Conservation (phyloP, 2,113 vertebrate genomes). For the Numida meleagris region DNA sequence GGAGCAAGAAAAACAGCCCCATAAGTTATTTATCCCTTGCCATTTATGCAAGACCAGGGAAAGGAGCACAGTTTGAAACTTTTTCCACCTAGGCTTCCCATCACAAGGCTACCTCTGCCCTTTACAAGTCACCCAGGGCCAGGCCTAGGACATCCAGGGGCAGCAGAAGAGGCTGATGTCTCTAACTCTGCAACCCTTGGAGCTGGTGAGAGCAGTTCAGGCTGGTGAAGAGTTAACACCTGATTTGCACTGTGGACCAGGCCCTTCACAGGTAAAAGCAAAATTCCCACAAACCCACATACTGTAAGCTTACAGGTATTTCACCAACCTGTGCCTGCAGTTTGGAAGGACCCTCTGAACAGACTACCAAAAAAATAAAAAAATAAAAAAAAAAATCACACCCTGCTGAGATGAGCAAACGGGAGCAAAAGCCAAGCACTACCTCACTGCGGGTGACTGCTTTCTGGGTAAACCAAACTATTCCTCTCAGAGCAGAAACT, state of each 20-base stretch:
- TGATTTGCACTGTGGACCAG: accelerated
- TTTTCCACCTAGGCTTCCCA: neutral
- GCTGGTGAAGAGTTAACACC: neutral
- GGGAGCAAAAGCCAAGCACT: neutral
- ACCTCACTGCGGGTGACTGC: neutral
- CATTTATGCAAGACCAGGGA: neutral
- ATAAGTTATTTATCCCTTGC: neutral
- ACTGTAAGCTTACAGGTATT: accelerated
- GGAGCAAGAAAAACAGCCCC: neutral
- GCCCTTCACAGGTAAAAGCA: accelerated
- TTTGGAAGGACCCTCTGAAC: neutral
- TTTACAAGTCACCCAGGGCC: accelerated
- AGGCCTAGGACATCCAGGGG: neutral
- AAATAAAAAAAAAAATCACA: neutral
- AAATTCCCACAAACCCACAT: neutral
- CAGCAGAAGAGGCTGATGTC: accelerated
- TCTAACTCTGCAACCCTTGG: neutral
- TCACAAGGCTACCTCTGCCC: neutral
- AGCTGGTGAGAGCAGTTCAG: neutral
- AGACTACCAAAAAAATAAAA: neutral
- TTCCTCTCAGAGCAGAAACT: neutral
- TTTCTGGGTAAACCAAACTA: neutral
- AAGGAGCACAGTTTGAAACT: neutral
- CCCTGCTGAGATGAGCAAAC: neutral
- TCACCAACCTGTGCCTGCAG: neutral